Evolutionary conservation across 2,113 vertebrate genomes (phyloP).

Genomic region (rat (Rattus norvegicus)): DNA sequence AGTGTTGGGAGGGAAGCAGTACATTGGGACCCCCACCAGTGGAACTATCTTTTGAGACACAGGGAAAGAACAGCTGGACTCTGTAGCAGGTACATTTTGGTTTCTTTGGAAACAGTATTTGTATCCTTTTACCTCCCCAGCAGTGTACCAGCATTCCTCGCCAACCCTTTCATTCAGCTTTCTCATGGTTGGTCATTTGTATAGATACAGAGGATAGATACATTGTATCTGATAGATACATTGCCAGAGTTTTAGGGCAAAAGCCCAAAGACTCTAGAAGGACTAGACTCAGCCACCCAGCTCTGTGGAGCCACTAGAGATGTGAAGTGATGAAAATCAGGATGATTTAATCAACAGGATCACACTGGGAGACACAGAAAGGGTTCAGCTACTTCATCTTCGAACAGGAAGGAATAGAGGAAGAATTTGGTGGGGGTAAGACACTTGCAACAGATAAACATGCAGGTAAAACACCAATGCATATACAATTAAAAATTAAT

Average conservation of each 20-base stretch:
- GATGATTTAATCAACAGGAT: not conserved
- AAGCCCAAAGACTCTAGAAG: not conserved
- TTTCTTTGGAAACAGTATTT: slow-evolving; percentile 16
- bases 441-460: too few species aligned
- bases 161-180: not conserved
- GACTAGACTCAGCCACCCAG: not conserved
- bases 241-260: not conserved
- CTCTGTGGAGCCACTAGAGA: not conserved
- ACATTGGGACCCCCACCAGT: not conserved
- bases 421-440: not conserved
- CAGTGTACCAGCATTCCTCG: not conserved
- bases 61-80: not conserved
- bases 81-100: not conserved
- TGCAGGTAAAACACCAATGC: too few species aligned
- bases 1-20: not conserved
- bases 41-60: not conserved
- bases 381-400: not conserved
- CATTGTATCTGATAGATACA: too few species aligned
- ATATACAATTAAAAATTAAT: too few species aligned
- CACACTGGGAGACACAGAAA: not conserved
- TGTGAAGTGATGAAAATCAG: not conserved
- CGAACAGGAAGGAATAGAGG: not conserved
- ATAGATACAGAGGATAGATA: not conserved
- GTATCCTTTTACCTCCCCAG: not conserved
- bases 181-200: not conserved